phyloP scores from a whole-genome alignment of 1,140 invertebrate species.

The Calephelis nemesis region DNA sequence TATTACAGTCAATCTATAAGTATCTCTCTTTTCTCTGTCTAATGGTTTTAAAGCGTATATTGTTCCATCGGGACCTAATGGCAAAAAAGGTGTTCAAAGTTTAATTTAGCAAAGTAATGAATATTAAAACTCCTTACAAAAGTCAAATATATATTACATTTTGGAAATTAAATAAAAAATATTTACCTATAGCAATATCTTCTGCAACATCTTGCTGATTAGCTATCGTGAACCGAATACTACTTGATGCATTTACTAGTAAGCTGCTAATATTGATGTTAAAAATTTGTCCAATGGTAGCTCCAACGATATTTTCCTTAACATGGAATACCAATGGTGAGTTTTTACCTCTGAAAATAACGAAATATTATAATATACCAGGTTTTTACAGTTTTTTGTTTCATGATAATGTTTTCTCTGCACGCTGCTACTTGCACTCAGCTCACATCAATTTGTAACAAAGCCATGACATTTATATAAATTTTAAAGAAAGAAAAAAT shows the following conservation, averaged over 20 bases:
- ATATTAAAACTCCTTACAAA: background rate
- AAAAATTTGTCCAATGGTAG: conserved; percentile 87
- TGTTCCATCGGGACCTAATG: conserved; percentile 83
- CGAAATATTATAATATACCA: background rate
- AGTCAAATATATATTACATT: background rate
- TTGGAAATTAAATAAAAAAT: background rate
- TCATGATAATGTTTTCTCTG: background rate
- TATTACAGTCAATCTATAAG: conserved; percentile 89
- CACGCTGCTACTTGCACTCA: too few relatives aligned
- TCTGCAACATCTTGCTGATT: conserved; percentile 89
- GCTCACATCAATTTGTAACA: too few relatives aligned
- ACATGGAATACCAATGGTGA: conserved; percentile 87
- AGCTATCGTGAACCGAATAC: conserved; percentile 86
- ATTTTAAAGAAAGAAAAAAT: too few relatives aligned
- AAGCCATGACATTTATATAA: too few relatives aligned
- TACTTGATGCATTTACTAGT: conserved; percentile 54
- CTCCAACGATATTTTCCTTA: conserved; percentile 87
- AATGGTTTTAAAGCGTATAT: conserved; percentile 87
- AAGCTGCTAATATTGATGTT: conserved; percentile 80
- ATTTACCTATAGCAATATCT: conserved; percentile 85
- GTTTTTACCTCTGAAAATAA: conserved; percentile 80
- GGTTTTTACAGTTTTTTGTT: too few relatives aligned
- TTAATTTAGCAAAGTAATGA: background rate
- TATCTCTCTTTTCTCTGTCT: conserved; percentile 87
- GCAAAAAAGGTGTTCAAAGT: background rate